These are phyloP conservation scores for Platycheirus albimanus DNA, from an alignment of 2,888 invertebrate species.

Conservation along the genomic window DNA sequence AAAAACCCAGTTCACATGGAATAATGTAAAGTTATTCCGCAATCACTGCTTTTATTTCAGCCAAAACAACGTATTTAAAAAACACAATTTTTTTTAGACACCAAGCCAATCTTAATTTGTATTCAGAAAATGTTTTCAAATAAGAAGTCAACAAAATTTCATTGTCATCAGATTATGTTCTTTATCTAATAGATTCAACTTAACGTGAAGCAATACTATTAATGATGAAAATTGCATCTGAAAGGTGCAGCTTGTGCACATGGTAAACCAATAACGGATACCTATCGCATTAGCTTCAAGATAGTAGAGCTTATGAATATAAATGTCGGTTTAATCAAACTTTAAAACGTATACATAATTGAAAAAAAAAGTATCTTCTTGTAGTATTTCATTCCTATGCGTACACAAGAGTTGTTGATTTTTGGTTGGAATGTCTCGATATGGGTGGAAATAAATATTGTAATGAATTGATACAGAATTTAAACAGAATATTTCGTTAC, in stretches of 20 bases:
- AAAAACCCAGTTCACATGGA: no score
- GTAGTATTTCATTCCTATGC: slow-evolving; percentile 15
- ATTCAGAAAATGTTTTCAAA: not conserved
- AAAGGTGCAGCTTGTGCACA: not conserved
- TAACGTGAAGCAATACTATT: not conserved
- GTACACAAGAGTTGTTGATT: not conserved
- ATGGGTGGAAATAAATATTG: not conserved
- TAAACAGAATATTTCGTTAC: not conserved
- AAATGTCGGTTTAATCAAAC: slow-evolving; percentile 32
- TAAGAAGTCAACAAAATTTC: not conserved
- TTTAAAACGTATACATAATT: slow-evolving; percentile 1
- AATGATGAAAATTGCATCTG: not conserved
- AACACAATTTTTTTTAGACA: no score
- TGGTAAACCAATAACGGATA: not conserved
- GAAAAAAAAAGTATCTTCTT: not conserved
- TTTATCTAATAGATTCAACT: not conserved
- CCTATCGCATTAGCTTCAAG: not conserved
- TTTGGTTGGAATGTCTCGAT: not conserved
- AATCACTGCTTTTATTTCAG: no score
- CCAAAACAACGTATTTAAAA: no score
- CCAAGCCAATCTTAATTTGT: not conserved
- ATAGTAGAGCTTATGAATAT: slow-evolving; percentile 5
- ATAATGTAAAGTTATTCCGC: no score
- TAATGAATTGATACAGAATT: not conserved
- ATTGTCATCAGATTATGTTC: not conserved